A percentile compares a stretch with the other conserved stretches of the same genome.
Conservation (phyloP, 1,140 invertebrate genomes). For the Drosophila guanche region DNA sequence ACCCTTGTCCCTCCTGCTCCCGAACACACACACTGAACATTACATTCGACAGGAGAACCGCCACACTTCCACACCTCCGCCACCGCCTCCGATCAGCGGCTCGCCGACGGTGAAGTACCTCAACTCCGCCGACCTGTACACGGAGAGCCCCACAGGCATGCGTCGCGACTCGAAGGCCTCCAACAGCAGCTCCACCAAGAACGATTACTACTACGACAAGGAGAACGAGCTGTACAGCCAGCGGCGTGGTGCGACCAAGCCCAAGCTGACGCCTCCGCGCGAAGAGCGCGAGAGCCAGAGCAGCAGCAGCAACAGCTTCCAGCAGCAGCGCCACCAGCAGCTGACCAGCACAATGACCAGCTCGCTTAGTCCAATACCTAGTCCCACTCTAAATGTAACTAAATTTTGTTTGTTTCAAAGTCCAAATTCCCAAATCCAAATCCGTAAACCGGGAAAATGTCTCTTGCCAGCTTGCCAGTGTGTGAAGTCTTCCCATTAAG, state of each 20-base stretch:
- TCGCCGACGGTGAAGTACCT: conserved; percentile 74
- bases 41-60: conserved; percentile 76
- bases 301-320: conserved; percentile 45
- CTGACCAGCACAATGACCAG: conserved; percentile 55
- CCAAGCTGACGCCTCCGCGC: conserved; percentile 72
- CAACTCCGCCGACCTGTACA: conserved; percentile 76
- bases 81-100: conserved; percentile 38
- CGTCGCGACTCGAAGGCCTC: conserved; percentile 78
- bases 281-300: conserved; percentile 69
- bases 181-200: conserved; percentile 74
- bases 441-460: conserved; percentile 21
- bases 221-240: conserved; percentile 78
- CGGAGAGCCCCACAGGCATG: conserved; percentile 42
- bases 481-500: background rate
- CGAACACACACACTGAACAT: conserved; percentile 64
- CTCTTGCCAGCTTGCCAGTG: conserved; percentile 30
- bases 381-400: conserved; percentile 83
- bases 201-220: conserved; percentile 83
- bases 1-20: conserved; percentile 27
- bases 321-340: conserved; percentile 46
- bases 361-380: conserved; percentile 75
- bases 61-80: conserved; percentile 61
- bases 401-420: conserved; percentile 61
- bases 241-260: conserved; percentile 54
- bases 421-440: conserved; percentile 15